Base-by-base conservation (phyloP, 1,140 invertebrate genomes). In the Ladona fulva region DNA sequence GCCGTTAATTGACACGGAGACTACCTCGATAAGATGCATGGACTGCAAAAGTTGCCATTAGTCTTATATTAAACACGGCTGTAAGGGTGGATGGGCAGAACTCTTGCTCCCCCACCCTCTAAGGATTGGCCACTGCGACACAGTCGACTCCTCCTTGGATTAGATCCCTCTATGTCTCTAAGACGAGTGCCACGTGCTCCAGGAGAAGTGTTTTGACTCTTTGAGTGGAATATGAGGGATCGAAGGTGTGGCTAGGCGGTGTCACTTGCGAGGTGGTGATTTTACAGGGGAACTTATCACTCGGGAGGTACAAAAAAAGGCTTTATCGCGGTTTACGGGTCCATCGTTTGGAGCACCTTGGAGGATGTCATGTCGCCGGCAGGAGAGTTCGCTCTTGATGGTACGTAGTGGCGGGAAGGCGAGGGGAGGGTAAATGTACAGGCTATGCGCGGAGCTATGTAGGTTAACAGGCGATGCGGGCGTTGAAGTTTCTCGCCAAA, bases 1-100 rank as follows among this genome's bases (percentile, higher is more conserved):
- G 52, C 16, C 52, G 52, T 66, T 66, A 66, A 66, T 66, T 66
- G 52, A 66, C 52, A 19, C 52, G 52, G 52, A 66, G 52, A 16
- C 52, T 66, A 22, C 52, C 52, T 66, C 52, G n/a, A 66, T 66
- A 66, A 66, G 52, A 66, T 66, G 52, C 52, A 66, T 66, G 14
- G 52, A 66, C 52, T 66, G 52, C 52, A 66, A 66, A 66, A 66
- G 16, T 66, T 66, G n/a, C 52, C 52, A 19, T 66, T 66, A 66
- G 16, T 66, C 16, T 3, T 66, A 66, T 66, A 22, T 66, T 66
- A 66, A 66, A 66, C 52, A 5, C 52, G 52, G n/a, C 52, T 66
- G 16, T 66, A 19, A 19, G 52, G n/a, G 52, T 19, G 29, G 52
- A 16, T 66, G 16, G 52, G 52, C 52, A 22, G 16, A 66, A 66